A percentile compares a stretch with the other conserved stretches of the same genome.
Evolutionary conservation across 2,113 vertebrate species (phyloP).

Genomic region (Menidia beryllina): DNA sequence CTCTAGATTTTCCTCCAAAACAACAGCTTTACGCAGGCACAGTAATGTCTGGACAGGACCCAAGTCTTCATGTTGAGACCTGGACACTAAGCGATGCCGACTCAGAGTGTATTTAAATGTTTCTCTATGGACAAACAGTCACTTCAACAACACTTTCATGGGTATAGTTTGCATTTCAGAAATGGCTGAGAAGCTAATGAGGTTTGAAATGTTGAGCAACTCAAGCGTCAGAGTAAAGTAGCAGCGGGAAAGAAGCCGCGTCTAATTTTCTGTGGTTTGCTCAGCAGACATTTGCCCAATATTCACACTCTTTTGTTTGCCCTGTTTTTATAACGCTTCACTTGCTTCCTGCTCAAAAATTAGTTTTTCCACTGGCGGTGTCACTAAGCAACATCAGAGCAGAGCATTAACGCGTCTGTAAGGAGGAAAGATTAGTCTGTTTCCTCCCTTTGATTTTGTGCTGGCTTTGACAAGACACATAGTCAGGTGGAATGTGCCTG

Average conservation of each 20-base stretch:
- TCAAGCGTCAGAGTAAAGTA: not conserved
- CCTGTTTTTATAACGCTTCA: constrained; percentile 71
- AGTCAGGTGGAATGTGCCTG: constrained; percentile 70
- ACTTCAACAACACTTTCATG: constrained; percentile 21
- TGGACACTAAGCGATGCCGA: constrained; percentile 18
- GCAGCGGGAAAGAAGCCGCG: constrained; percentile 3
- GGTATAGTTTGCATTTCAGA: constrained; percentile 14
- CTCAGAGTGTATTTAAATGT: constrained; percentile 38
- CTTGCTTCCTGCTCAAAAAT: constrained; percentile 70
- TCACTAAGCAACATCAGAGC: constrained; percentile 68
- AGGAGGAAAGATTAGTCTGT: constrained; percentile 69
- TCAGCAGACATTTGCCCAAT: constrained; percentile 60
- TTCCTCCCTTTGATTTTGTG: constrained; percentile 69
- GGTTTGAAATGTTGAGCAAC: constrained; percentile 1
- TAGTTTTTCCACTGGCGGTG: constrained; percentile 71
- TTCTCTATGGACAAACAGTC: constrained; percentile 30
- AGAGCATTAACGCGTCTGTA: constrained; percentile 49
- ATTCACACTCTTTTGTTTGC: constrained; percentile 72
- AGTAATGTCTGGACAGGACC: constrained; percentile 57
- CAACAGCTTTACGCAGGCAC: constrained; percentile 66
- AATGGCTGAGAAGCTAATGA: constrained; percentile 10
- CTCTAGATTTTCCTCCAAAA: constrained; percentile 71
- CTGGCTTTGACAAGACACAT: constrained; percentile 57
- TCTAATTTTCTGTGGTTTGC: constrained; percentile 41
- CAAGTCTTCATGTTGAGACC: constrained; percentile 60